Percentiles rank a stretch among this genome's conserved stretches.
These are phyloP conservation scores for Azorinus chamasolen DNA, from an alignment of 2,888 invertebrate species.

Conservation along the genomic window DNA sequence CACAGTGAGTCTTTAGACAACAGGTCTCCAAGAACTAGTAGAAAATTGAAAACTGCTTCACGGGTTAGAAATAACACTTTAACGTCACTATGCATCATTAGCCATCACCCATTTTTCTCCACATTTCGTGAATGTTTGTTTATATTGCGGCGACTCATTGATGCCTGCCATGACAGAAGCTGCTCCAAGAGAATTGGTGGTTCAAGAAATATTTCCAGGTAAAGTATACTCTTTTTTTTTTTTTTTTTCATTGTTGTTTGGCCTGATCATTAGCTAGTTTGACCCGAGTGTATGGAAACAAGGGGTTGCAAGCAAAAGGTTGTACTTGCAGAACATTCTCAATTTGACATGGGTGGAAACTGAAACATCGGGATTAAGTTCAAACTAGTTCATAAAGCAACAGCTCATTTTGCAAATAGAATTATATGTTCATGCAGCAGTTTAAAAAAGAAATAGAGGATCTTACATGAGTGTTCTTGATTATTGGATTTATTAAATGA, in stretches of 20 bases:
- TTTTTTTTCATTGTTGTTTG: constrained; percentile 13
- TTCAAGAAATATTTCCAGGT: constrained; percentile 95
- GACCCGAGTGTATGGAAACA: too few relatives aligned
- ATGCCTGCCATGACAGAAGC: constrained; percentile 97
- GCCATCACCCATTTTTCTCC: constrained; percentile 99
- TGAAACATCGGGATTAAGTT: too few relatives aligned
- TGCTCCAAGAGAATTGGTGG: constrained; percentile 92
- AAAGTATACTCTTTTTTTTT: constrained; percentile 77
- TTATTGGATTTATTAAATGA: too few relatives aligned
- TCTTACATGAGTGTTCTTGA: too few relatives aligned
- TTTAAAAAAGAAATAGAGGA: too few relatives aligned
- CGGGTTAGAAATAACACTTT: constrained; percentile 93
- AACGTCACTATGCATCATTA: constrained; percentile 98
- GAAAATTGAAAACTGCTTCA: constrained; percentile 78
- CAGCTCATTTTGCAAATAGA: too few relatives aligned
- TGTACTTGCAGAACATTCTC: too few relatives aligned
- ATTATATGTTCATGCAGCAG: too few relatives aligned
- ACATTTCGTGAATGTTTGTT: constrained; percentile 99
- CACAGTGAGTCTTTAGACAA: constrained; percentile 71
- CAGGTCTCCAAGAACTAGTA: constrained; percentile 81
- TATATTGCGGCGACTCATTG: constrained; percentile 97
- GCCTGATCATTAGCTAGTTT: too few relatives aligned
- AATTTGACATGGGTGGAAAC: too few relatives aligned
- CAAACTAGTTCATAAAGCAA: too few relatives aligned
- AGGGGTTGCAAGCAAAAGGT: too few relatives aligned